Evolutionary conservation across 2,797 vertebrate genomes (phyloP).

Genomic region (Melanogrammus aeglefinus): DNA sequence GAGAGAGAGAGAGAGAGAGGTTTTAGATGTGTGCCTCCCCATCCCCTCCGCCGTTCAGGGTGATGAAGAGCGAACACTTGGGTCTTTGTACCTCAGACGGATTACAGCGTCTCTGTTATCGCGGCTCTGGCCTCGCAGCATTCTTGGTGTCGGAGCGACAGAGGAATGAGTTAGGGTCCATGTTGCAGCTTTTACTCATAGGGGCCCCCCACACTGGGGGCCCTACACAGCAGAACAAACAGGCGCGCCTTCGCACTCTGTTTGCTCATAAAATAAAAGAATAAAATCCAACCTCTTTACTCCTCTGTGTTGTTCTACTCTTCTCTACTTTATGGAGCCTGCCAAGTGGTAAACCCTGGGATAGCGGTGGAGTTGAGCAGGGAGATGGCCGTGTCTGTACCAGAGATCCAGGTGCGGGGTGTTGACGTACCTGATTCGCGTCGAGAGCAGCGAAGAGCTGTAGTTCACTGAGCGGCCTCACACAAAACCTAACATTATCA

Average conservation of each 20-base stretch:
- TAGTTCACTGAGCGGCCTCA: too few relatives aligned
- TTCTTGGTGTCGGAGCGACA: not conserved
- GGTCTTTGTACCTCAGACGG: conserved; percentile 49
- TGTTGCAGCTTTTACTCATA: conserved; percentile 31
- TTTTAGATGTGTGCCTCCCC: conserved; percentile 6
- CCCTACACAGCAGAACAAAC: not conserved
- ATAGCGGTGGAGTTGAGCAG: not conserved
- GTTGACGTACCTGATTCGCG: too few relatives aligned
- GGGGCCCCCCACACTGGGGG: not conserved
- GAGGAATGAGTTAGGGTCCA: not conserved
- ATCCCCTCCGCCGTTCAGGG: conserved; percentile 41
- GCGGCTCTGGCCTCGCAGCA: not conserved
- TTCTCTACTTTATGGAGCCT: too few relatives aligned
- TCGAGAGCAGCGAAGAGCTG: too few relatives aligned
- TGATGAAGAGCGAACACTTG: conserved; percentile 47
- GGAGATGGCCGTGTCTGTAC: too few relatives aligned
- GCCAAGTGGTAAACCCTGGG: not conserved
- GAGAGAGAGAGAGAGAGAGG: not conserved
- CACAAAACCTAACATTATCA: too few relatives aligned
- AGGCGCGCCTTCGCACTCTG: not conserved
- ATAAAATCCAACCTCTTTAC: not conserved
- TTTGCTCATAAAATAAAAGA: not conserved
- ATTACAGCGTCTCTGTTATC: conserved; percentile 53
- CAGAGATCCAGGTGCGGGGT: too few relatives aligned
- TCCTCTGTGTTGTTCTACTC: not conserved